Evolutionary conservation across 2,888 invertebrate species (phyloP).

Genomic region (Cancer borealis): DNA sequence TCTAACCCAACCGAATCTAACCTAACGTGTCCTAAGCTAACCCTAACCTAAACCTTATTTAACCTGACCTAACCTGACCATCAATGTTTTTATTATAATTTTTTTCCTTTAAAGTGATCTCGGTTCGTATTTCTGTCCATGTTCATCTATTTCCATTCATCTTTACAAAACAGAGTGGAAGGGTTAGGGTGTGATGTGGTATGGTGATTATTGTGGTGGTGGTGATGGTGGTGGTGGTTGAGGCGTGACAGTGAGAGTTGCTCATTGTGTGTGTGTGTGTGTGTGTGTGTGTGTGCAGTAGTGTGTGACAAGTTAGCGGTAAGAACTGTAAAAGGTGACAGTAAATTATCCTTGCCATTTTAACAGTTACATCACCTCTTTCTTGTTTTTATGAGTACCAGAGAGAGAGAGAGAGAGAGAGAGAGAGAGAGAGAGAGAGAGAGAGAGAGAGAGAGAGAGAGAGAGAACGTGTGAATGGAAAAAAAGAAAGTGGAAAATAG

Average conservation of each 20-base stretch:
- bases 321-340: not conserved
- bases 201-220: not conserved
- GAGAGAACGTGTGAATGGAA: not conserved
- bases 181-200: not conserved
- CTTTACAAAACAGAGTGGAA: not conserved
- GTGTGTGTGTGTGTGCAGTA: slow-evolving; percentile 12
- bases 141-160: not conserved
- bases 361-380: not conserved
- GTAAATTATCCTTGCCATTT: not conserved
- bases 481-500: not conserved
- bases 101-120: not conserved
- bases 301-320: not conserved
- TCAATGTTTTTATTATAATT: not conserved
- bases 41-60: too few relatives aligned
- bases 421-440: not conserved
- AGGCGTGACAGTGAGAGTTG: slow-evolving; percentile 44
- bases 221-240: not conserved
- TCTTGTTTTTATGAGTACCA: not conserved
- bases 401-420: slow-evolving; percentile 11
- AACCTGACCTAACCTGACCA: too few relatives aligned
- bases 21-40: too few relatives aligned
- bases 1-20: too few relatives aligned
- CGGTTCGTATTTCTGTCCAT: too few relatives aligned
- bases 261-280: slow-evolving; percentile 31
- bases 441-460: slow-evolving; percentile 8